Conservation (phyloP, 2,113 vertebrate genomes). For the Stictonetta naevosa region DNA sequence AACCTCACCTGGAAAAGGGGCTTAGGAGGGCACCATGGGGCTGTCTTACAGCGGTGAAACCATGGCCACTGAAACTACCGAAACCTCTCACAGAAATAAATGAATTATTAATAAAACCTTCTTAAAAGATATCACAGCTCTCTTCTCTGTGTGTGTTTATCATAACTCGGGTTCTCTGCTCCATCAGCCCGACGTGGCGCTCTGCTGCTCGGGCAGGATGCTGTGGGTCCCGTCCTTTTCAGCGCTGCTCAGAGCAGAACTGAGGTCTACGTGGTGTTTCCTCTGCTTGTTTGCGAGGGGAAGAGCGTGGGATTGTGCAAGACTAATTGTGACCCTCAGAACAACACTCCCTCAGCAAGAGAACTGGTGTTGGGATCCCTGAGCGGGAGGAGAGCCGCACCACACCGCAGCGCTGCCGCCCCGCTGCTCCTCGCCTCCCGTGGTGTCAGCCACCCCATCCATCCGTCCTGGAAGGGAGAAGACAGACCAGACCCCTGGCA, state of each 20-base stretch:
- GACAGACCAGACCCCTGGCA: background rate
- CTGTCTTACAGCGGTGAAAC: background rate
- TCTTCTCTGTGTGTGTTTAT: background rate
- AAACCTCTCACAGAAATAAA: background rate
- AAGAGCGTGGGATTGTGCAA: background rate
- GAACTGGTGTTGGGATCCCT: background rate
- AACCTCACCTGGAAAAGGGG: fast-evolving
- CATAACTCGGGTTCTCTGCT: background rate
- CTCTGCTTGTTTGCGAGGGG: background rate
- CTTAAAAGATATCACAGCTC: background rate
- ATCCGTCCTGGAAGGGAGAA: background rate
- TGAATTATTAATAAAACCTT: too few relatives aligned
- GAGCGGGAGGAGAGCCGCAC: background rate
- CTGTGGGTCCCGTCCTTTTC: background rate
- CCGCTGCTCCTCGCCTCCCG: fast-evolving
- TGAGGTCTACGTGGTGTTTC: background rate
- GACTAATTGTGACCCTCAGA: background rate
- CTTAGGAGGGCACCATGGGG: fast-evolving
- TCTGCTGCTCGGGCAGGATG: background rate
- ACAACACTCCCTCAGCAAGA: too few relatives aligned
- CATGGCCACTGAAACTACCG: fast-evolving
- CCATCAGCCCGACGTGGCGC: background rate
- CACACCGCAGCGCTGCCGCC: background rate
- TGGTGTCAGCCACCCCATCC: fast-evolving
- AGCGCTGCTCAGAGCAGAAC: background rate